Evolutionary conservation across 53 echinoderm and acorn worm species (phyloP).

Genomic region (Actinopyga echinites): DNA sequence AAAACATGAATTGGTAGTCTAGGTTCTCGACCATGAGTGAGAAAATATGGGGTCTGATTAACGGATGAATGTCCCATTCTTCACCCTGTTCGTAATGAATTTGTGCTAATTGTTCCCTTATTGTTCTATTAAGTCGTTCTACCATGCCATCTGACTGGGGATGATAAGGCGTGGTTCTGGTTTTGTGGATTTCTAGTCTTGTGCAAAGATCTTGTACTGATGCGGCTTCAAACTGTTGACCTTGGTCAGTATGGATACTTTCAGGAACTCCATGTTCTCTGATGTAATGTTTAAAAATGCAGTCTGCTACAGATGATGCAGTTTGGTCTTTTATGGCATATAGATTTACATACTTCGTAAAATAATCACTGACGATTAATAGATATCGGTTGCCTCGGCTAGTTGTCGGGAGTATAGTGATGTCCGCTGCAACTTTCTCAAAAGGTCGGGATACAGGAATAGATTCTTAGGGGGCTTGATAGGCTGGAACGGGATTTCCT

Average conservation of each 20-base stretch:
- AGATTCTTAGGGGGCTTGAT: slow-evolving; percentile 3
- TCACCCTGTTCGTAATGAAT: slow-evolving; percentile 22
- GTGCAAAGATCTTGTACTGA: slow-evolving; percentile 25
- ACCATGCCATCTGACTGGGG: slow-evolving; percentile 50
- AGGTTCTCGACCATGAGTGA: slow-evolving; percentile 24
- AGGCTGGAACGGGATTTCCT: not conserved
- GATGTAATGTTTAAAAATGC: slow-evolving; percentile 35
- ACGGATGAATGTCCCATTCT: slow-evolving; percentile 42
- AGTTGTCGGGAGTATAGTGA: slow-evolving; percentile 39
- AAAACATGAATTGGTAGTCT: not conserved
- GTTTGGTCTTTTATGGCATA: slow-evolving; percentile 48
- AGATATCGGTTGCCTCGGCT: slow-evolving; percentile 36
- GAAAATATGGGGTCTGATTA: slow-evolving; percentile 1
- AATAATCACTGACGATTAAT: slow-evolving; percentile 37
- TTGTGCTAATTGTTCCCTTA: slow-evolving; percentile 52
- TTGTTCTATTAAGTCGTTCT: slow-evolving; percentile 43
- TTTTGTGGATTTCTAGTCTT: slow-evolving; percentile 34
- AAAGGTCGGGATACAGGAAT: not conserved
- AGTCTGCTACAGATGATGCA: slow-evolving; percentile 38
- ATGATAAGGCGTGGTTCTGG: slow-evolving; percentile 43
- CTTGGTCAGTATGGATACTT: slow-evolving; percentile 43
- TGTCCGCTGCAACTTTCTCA: slow-evolving; percentile 34
- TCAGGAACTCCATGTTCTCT: slow-evolving; percentile 44
- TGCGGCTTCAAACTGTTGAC: slow-evolving; percentile 40
- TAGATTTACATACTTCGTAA: slow-evolving; percentile 49